Evolutionary conservation across 2,113 vertebrate genomes (phyloP).

Genomic region (Psittacus erithacus): DNA sequence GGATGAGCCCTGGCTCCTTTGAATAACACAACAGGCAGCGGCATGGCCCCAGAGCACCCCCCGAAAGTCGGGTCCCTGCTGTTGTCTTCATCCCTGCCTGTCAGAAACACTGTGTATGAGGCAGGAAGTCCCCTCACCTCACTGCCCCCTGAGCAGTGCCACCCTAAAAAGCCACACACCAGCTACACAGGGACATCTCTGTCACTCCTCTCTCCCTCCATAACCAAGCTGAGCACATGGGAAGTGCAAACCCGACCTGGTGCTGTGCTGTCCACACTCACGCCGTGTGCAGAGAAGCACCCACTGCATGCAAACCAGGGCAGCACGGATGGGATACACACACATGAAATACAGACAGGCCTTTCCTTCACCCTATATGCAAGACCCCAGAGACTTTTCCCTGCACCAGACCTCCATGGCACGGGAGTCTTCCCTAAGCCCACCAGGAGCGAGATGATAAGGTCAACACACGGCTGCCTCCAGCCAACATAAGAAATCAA

Average conservation of each 20-base stretch:
- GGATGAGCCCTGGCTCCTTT: neutral
- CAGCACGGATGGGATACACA: neutral
- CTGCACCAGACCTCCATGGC: fast-evolving
- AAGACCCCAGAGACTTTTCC: neutral
- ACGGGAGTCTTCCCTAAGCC: neutral
- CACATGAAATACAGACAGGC: neutral
- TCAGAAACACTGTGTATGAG: neutral
- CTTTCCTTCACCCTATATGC: neutral
- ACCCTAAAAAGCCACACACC: neutral
- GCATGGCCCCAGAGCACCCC: fast-evolving
- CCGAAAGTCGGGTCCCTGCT: neutral
- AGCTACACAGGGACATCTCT: neutral
- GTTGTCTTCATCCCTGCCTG: neutral
- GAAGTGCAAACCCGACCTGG: neutral
- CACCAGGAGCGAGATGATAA: neutral
- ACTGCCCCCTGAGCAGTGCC: neutral
- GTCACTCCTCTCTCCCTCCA: too few species aligned
- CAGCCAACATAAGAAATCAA: neutral
- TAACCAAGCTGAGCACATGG: fast-evolving
- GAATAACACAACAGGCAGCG: neutral
- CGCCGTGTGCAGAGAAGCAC: fast-evolving
- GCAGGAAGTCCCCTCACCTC: fast-evolving
- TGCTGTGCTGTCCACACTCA: fast-evolving
- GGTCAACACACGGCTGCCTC: fast-evolving
- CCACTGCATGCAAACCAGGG: fast-evolving